phyloP scores from a whole-genome alignment of 2,797 vertebrate species.

The Carcharodon carcharias region DNA sequence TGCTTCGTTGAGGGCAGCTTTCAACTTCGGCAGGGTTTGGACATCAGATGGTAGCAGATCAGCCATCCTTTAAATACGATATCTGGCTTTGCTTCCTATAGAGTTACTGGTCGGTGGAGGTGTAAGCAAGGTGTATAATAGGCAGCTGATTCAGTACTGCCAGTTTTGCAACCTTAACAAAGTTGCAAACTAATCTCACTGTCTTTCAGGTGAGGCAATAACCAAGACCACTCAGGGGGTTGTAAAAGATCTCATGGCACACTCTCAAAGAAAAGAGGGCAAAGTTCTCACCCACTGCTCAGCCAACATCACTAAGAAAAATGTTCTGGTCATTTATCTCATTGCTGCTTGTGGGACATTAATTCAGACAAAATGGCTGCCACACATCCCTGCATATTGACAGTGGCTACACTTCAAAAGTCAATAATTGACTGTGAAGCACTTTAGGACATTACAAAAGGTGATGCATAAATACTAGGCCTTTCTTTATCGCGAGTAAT shows the following conservation, averaged over 20 bases:
- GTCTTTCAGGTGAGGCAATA: neutral
- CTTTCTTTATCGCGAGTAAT: neutral
- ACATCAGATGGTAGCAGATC: neutral
- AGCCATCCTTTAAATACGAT: neutral
- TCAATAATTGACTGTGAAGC: neutral
- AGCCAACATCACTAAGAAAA: neutral
- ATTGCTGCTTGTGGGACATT: neutral
- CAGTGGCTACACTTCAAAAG: neutral
- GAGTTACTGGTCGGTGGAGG: neutral
- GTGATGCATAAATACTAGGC: neutral
- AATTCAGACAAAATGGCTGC: neutral
- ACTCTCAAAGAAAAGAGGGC: neutral
- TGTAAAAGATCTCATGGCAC: neutral
- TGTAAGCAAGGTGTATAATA: neutral
- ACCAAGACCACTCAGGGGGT: neutral
- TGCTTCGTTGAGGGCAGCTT: neutral
- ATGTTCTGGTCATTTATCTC: neutral
- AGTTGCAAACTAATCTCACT: neutral
- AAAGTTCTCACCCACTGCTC: neutral
- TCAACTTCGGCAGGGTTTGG: neutral
- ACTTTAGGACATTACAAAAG: neutral
- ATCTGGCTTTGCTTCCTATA: neutral
- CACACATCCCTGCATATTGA: neutral
- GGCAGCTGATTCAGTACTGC: too few species aligned
- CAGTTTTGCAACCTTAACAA: too few species aligned